Conservation (phyloP, 2,888 invertebrate genomes). For the Campaea margaritaria region DNA sequence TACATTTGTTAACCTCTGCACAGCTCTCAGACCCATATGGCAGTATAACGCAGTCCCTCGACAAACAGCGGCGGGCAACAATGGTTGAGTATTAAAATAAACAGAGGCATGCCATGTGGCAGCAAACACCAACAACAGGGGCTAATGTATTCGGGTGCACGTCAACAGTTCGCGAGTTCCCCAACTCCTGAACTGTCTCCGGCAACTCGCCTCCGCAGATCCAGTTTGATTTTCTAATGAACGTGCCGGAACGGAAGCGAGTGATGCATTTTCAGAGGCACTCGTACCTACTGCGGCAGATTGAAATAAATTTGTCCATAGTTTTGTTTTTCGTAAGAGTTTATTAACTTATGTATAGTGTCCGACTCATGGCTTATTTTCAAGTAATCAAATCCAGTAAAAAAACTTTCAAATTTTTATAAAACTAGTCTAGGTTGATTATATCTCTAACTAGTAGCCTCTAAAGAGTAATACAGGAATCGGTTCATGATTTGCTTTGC, state of each 20-base stretch:
- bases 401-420: too few species aligned
- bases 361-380: too few species aligned
- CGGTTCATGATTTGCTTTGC: too few species aligned
- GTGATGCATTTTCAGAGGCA: slow-evolving; percentile 7
- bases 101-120: slow-evolving; percentile 79
- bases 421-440: too few species aligned
- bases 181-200: slow-evolving; percentile 44
- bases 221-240: slow-evolving; percentile 63
- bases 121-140: slow-evolving; percentile 70
- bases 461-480: too few species aligned
- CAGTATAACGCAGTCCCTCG: slow-evolving; percentile 73
- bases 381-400: too few species aligned
- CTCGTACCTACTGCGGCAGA: neutral
- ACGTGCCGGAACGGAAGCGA: slow-evolving; percentile 49
- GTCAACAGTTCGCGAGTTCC: slow-evolving; percentile 48
- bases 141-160: slow-evolving; percentile 78
- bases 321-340: too few species aligned
- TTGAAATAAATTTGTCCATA: neutral
- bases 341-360: too few species aligned
- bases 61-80: slow-evolving; percentile 77
- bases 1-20: slow-evolving; percentile 39
- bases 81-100: slow-evolving; percentile 84
- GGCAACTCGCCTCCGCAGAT: slow-evolving; percentile 49
- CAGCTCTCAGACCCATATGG: slow-evolving; percentile 51
- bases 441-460: too few species aligned